Conservation (phyloP, 2,888 invertebrate species). For the Pheosia tremula region DNA sequence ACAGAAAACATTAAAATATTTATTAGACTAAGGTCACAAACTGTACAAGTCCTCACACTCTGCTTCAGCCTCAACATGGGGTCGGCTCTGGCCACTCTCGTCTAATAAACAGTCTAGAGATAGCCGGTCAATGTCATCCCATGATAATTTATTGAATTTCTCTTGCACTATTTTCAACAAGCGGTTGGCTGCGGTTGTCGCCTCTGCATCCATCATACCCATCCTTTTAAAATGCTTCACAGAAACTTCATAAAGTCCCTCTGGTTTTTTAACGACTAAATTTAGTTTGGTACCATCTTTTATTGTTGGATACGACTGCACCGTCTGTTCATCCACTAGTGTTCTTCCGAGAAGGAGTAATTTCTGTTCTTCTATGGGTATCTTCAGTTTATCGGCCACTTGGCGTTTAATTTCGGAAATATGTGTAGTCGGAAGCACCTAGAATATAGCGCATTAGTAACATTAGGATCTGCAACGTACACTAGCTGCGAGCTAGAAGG, state of each 20-base stretch:
- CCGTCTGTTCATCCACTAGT: conserved; percentile 88
- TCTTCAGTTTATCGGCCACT: conserved; percentile 86
- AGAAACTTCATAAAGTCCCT: conserved; percentile 84
- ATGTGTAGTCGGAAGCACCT: conserved; percentile 84
- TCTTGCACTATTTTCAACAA: conserved; percentile 82
- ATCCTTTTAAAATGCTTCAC: conserved; percentile 85
- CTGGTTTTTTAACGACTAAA: conserved; percentile 88
- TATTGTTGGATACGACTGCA: conserved; percentile 88
- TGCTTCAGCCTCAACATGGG: conserved; percentile 41
- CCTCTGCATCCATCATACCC: conserved; percentile 85
- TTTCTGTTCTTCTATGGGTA: conserved; percentile 89
- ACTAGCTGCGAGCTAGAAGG: neutral
- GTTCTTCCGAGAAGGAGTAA: conserved; percentile 89
- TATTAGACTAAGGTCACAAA: conserved; percentile 48
- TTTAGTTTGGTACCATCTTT: conserved; percentile 91
- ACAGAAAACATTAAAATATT: conserved; percentile 28
- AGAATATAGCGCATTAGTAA: conserved; percentile 29
- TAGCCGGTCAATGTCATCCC: conserved; percentile 85
- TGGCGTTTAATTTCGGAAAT: conserved; percentile 88
- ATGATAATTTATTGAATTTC: conserved; percentile 81
- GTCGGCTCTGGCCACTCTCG: conserved; percentile 43
- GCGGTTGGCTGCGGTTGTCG: conserved; percentile 84
- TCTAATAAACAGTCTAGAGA: conserved; percentile 65
- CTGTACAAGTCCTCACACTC: conserved; percentile 56
- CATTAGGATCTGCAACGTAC: neutral